Evolutionary conservation across 2,888 invertebrate species (phyloP).

Genomic region (Leptopilina drosophilae): DNA sequence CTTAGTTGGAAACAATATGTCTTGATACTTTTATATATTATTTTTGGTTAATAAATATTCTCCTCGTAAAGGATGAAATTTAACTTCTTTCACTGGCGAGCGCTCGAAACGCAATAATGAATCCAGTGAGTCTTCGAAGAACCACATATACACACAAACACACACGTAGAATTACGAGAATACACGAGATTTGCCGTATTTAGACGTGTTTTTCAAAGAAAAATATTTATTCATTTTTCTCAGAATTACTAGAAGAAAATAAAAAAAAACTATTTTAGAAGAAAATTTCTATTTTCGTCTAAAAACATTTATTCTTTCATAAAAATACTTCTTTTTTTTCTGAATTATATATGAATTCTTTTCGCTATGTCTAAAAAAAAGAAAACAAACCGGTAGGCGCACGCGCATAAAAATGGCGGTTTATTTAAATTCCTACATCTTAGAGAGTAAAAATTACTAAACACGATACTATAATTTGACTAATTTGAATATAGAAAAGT

Average conservation of each 20-base stretch:
- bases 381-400: background rate
- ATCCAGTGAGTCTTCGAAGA: background rate
- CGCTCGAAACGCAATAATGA: constrained; percentile 9
- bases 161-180: too few relatives aligned
- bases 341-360: too few relatives aligned
- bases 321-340: too few relatives aligned
- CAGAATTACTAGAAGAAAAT: too few relatives aligned
- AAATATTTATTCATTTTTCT: background rate
- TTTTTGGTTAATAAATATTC: background rate
- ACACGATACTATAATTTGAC: too few relatives aligned
- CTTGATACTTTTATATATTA: background rate
- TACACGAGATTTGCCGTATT: background rate
- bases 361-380: background rate
- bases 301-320: constrained; percentile 1
- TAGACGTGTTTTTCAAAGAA: background rate
- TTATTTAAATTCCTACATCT: too few relatives aligned
- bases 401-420: too few relatives aligned
- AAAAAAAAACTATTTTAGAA: too few relatives aligned
- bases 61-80: background rate
- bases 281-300: too few relatives aligned
- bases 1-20: background rate
- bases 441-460: too few relatives aligned
- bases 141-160: background rate
- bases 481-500: too few relatives aligned
- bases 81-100: background rate